A percentile compares a stretch with the other conserved stretches of the same genome.
Conservation (phyloP, 2,797 vertebrate genomes). For the Anabas testudineus region DNA sequence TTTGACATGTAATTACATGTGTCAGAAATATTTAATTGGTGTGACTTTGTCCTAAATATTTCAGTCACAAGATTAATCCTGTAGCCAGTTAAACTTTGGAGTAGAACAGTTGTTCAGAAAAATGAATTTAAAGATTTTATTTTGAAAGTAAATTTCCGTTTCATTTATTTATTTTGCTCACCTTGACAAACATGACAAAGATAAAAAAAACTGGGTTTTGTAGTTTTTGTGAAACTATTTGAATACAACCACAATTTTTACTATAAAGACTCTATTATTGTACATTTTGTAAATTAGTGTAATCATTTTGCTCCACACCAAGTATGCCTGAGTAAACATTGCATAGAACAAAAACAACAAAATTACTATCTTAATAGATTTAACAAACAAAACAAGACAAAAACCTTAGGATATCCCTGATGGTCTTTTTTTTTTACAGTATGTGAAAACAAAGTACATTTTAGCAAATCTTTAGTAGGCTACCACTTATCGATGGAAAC, state of each 20-base stretch:
- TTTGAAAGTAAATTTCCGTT: conserved; percentile 22
- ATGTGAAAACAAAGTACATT: conserved; percentile 1
- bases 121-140: conserved; percentile 2
- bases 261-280: no score
- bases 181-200: background rate
- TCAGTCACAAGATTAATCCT: no score
- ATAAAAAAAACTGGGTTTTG: background rate
- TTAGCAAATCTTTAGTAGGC: background rate
- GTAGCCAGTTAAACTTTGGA: no score
- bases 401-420: conserved; percentile 1
- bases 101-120: no score
- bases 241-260: background rate
- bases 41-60: no score
- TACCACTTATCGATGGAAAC: background rate
- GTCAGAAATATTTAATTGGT: no score
- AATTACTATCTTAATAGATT: background rate
- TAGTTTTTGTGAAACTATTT: conserved; percentile 18
- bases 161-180: background rate
- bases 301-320: background rate
- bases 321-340: conserved; percentile 44
- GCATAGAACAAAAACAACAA: conserved; percentile 23
- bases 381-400: no score
- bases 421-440: background rate
- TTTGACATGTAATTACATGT: no score
- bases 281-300: conserved; percentile 1